Evolutionary conservation across 2,888 invertebrate genomes (phyloP).

Genomic region (Anorthoa munda): DNA sequence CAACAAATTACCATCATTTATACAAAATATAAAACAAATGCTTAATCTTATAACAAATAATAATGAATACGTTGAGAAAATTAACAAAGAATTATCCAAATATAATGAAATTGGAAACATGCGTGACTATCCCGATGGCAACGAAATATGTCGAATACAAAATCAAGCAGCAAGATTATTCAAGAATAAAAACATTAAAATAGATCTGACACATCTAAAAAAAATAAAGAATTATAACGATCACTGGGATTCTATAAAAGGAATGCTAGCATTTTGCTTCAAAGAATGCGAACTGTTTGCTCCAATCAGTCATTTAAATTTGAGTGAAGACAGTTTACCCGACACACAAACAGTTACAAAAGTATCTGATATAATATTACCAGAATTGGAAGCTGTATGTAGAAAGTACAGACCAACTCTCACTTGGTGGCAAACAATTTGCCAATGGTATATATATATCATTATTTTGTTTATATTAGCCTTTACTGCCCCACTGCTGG

Average conservation of each 20-base stretch:
- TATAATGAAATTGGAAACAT: not conserved
- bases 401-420: not conserved
- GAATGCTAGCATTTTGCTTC: conserved; percentile 12
- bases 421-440: not conserved
- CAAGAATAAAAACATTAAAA: not conserved
- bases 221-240: conserved; percentile 5
- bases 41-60: not conserved
- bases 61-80: not conserved
- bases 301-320: not conserved
- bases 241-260: conserved; percentile 32
- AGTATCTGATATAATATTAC: conserved; percentile 1
- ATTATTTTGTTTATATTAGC: too few species aligned
- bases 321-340: not conserved
- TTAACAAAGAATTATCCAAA: not conserved
- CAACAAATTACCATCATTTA: conserved; percentile 12
- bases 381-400: conserved; percentile 17
- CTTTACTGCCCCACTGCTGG: too few species aligned
- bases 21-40: not conserved
- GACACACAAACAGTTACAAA: not conserved
- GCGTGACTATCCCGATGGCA: not conserved
- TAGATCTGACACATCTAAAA: not conserved
- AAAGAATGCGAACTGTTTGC: conserved; percentile 11
- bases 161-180: not conserved
- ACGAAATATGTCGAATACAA: not conserved
- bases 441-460: too few species aligned